phyloP scores from a whole-genome alignment of 1,140 invertebrate genomes.

The Monomorium pharaonis region DNA sequence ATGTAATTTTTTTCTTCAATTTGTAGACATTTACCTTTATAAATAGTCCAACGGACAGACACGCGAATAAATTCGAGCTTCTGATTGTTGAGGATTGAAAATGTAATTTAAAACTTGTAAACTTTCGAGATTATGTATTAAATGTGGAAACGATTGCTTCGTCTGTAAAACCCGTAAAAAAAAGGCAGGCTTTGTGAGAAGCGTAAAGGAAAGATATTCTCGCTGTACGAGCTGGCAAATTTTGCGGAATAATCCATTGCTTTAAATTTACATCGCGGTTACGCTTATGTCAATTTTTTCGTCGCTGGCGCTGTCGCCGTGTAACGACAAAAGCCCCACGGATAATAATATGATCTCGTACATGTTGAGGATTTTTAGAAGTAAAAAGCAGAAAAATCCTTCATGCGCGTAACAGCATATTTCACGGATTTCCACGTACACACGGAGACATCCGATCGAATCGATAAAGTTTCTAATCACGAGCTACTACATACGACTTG shows the following conservation, averaged over 20 bases:
- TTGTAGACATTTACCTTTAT: not conserved
- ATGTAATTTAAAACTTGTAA: not conserved
- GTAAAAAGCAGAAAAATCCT: slow-evolving; percentile 1
- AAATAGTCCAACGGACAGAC: not conserved
- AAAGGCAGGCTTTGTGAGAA: not conserved
- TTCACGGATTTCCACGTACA: slow-evolving; percentile 21
- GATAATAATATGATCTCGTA: slow-evolving; percentile 31
- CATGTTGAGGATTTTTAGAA: slow-evolving; percentile 30
- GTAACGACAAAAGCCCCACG: not conserved
- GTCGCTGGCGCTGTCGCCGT: not conserved
- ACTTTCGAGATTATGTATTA: not conserved
- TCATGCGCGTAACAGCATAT: slow-evolving; percentile 31
- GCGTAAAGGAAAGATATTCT: not conserved
- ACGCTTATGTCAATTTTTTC: slow-evolving; percentile 14
- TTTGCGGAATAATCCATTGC: slow-evolving; percentile 34
- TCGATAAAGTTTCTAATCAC: slow-evolving; percentile 54
- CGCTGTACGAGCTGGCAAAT: not conserved
- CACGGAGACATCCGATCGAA: slow-evolving; percentile 17
- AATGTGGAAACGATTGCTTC: not conserved
- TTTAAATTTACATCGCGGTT: not conserved
- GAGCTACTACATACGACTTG: slow-evolving; percentile 37
- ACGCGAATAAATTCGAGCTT: not conserved
- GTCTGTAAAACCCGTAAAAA: not conserved
- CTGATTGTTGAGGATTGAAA: not conserved
- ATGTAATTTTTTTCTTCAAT: not conserved